phyloP scores from a whole-genome alignment of 2,888 invertebrate genomes.

The Xylophagus ater region DNA sequence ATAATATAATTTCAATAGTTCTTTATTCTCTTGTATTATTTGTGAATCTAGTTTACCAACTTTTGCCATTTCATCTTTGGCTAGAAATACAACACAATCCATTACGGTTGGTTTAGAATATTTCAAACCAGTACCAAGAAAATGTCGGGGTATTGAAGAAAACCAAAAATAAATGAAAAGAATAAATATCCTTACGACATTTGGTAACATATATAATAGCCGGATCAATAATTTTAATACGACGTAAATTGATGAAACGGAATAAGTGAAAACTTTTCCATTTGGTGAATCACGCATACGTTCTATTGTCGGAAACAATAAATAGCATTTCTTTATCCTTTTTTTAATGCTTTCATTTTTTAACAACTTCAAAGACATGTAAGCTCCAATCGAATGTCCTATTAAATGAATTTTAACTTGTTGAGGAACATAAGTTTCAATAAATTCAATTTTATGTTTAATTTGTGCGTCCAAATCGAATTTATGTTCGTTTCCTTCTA shows the following conservation, averaged over 20 bases:
- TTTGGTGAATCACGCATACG: constrained; percentile 64
- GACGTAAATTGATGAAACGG: constrained; percentile 44
- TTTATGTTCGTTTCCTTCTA: constrained; percentile 46
- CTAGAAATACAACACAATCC: constrained; percentile 57
- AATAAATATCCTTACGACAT: constrained; percentile 40
- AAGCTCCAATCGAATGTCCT: constrained; percentile 86
- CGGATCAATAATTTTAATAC: constrained; percentile 39
- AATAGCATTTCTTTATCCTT: constrained; percentile 51
- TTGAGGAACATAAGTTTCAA: constrained; percentile 58
- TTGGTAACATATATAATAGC: constrained; percentile 47
- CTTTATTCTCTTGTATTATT: constrained; percentile 45
- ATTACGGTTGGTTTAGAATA: constrained; percentile 49
- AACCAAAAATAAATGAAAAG: constrained; percentile 46
- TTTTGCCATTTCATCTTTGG: constrained; percentile 67
- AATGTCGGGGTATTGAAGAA: constrained; percentile 42
- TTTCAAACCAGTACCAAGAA: constrained; percentile 43
- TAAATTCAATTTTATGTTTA: constrained; percentile 44
- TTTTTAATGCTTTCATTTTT: constrained; percentile 46
- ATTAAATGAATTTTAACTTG: constrained; percentile 67
- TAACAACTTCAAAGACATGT: constrained; percentile 65
- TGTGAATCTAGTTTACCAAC: constrained; percentile 56
- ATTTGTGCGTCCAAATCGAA: constrained; percentile 68
- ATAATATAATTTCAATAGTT: constrained; percentile 68
- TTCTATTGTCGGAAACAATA: constrained; percentile 83
- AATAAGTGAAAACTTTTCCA: constrained; percentile 56